Base-by-base conservation (phyloP, 2,888 invertebrate species). In the Sympetrum striolatum region DNA sequence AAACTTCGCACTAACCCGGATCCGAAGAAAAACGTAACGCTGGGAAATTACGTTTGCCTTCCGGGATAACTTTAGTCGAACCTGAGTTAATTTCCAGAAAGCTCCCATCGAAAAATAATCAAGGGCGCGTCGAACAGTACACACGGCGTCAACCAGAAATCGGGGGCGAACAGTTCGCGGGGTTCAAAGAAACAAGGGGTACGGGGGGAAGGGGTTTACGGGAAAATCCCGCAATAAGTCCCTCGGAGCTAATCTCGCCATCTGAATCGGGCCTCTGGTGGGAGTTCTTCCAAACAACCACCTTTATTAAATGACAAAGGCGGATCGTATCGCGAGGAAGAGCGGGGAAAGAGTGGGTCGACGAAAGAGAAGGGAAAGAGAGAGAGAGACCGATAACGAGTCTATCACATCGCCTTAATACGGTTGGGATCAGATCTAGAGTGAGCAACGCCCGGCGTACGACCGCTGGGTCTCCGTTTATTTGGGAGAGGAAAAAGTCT, bases 221-320 rank as follows among this genome's bases (percentile, higher is more conserved):
- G 35, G 35, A 82, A 31, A 53, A 12, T 22, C 58, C 22, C 18
- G 82, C 82, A 82, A 82, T 82, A 82, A 82, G 53, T 58, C 82
- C 58, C 53, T 58, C 35, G 82, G 53, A 58, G 58, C 82, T 82
- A 82, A 82, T 82, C 82, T 82, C 82, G 18, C 39, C 60, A 60
- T 86, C 86, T 64, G 60, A 86, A 31, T 22, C 48, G 81, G 35
- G 10, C 35, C 15, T 31, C 58, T 58, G 53, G 58, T 58, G 82
- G 82, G 53, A 35, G 86, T 58, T 58, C 39, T 60, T 60, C 73
- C 86, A 60, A 86, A 86, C 86, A 86, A 60, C 82, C 82, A 35
- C 82, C 82, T 82, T 58, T 82, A 82, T 82, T 82, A 82, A 82
- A 82, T 82, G 82, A 82, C 82, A 82, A 82, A 35, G 58, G 82